These are phyloP conservation scores for Dynastes hyllus DNA, from an alignment of 2,888 invertebrate genomes.

Conservation along the genomic window DNA sequence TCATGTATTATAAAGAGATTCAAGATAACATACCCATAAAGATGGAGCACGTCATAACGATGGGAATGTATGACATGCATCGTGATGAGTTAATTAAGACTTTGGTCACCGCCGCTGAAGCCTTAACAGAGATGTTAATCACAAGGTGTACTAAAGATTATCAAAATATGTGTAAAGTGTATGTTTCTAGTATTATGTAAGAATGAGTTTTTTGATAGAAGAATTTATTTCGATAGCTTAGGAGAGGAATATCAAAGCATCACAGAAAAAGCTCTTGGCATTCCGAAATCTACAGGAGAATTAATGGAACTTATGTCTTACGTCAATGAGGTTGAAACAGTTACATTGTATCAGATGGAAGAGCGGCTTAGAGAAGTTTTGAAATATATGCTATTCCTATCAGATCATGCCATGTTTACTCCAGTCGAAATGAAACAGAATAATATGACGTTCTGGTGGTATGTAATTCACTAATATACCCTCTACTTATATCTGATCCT, in stretches of 20 bases:
- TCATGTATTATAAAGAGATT: conserved; percentile 78
- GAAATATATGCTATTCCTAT: conserved; percentile 86
- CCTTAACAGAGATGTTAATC: conserved; percentile 81
- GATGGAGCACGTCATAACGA: conserved; percentile 79
- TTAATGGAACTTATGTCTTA: conserved; percentile 88
- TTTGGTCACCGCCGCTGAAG: conserved; percentile 80
- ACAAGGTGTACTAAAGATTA: conserved; percentile 86
- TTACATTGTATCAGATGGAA: conserved; percentile 83
- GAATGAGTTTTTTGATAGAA: neutral
- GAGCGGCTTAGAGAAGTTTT: conserved; percentile 79
- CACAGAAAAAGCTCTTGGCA: conserved; percentile 83
- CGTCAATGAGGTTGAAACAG: conserved; percentile 83
- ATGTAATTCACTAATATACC: conserved; percentile 52
- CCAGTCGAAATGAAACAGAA: conserved; percentile 92
- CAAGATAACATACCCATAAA: conserved; percentile 76
- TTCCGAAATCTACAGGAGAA: conserved; percentile 89
- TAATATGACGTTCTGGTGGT: conserved; percentile 91
- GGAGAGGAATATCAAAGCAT: conserved; percentile 89
- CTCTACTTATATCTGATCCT: no score
- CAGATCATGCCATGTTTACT: conserved; percentile 86
- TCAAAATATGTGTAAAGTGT: conserved; percentile 84
- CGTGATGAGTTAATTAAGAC: conserved; percentile 84
- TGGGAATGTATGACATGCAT: conserved; percentile 91
- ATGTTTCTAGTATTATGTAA: conserved; percentile 65
- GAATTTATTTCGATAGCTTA: conserved; percentile 74